phyloP scores from a whole-genome alignment of 2,888 invertebrate species.

The Macrophya annulata region DNA sequence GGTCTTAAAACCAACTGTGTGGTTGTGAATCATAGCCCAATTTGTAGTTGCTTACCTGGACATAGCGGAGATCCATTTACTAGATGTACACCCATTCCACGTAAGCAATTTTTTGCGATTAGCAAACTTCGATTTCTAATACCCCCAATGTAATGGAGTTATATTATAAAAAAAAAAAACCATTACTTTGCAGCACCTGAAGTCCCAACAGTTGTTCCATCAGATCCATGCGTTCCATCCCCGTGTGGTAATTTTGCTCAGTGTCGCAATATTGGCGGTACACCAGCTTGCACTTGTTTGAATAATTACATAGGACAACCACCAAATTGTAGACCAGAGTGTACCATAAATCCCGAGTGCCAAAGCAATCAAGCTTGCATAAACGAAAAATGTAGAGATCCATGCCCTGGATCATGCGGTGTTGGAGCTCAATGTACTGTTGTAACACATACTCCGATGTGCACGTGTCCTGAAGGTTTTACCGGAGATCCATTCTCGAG shows the following conservation, averaged over 20 bases:
- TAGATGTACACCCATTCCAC: constrained; percentile 80
- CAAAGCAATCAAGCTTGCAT: constrained; percentile 81
- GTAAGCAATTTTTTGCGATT: constrained; percentile 67
- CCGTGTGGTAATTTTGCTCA: constrained; percentile 86
- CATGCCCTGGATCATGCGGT: constrained; percentile 76
- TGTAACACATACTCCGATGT: constrained; percentile 74
- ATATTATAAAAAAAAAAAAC: not conserved
- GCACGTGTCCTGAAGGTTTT: constrained; percentile 76
- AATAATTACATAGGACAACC: constrained; percentile 81
- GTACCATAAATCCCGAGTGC: constrained; percentile 82
- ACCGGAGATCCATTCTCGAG: constrained; percentile 73
- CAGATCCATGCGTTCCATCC: constrained; percentile 86
- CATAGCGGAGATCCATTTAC: constrained; percentile 86
- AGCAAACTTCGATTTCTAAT: not conserved
- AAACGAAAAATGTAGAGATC: constrained; percentile 76
- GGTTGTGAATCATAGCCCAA: constrained; percentile 87
- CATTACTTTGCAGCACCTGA: constrained; percentile 57
- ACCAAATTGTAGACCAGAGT: constrained; percentile 82
- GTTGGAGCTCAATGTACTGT: constrained; percentile 76
- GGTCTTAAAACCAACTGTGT: constrained; percentile 88
- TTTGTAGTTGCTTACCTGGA: constrained; percentile 84
- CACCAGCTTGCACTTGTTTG: constrained; percentile 80
- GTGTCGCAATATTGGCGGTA: constrained; percentile 79
- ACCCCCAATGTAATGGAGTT: not conserved
- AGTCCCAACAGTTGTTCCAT: constrained; percentile 60